Evolutionary conservation across 1,140 invertebrate species (phyloP), one percentile per base, ranked within the genome.

Genomic region (Neodiprion virginianus): DNA sequence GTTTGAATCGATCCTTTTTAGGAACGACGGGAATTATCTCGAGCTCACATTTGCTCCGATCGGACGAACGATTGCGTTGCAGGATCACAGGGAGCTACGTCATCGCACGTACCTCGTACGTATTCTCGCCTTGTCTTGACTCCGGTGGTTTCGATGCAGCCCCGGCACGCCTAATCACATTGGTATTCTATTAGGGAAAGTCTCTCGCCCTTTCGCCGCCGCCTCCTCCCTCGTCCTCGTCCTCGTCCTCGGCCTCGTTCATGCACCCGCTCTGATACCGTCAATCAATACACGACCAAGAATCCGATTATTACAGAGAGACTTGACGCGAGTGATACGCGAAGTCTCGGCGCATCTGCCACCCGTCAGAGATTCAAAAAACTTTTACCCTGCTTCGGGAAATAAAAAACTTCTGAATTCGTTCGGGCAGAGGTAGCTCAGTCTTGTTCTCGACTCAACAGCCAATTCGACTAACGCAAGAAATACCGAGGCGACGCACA

Each of bases 101-200:
- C 53, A 17, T 17, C 5, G 11, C 53, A 61, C 53, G 53, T 61
- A 61, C 53, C 11, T 17, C 53, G 53, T 14, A 12, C 53, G 53
- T 17, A 17, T 40, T 72, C 68, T 75, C 68, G 66, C 17, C 69
- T 53, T 17, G 53, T 14, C 53, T 61, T 12, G 11, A 61, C 11
- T 17, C 11, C 8, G 11, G 82, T 81, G 79, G 81, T 84, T 84
- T 81, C 79, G 79, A 85, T 86, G 83, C 81, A 84, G 79, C 75
- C 8, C 74, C 79, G 78, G 80, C 77, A 81, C 80, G 82, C 79
- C 85, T 84, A 85, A 86, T 86, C 81, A 84, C 84, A 86, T 86
- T 86, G 83, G 84, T 84, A 86, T 86, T 85, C 83, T 86, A 86
- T 86, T 86, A 83, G 82, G 79, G 79, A 72, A 61, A 4, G 28